Evolutionary conservation across 2,113 vertebrate genomes (phyloP), one percentile per base, ranked within the genome.

Genomic region (Syngnathus scovelli): DNA sequence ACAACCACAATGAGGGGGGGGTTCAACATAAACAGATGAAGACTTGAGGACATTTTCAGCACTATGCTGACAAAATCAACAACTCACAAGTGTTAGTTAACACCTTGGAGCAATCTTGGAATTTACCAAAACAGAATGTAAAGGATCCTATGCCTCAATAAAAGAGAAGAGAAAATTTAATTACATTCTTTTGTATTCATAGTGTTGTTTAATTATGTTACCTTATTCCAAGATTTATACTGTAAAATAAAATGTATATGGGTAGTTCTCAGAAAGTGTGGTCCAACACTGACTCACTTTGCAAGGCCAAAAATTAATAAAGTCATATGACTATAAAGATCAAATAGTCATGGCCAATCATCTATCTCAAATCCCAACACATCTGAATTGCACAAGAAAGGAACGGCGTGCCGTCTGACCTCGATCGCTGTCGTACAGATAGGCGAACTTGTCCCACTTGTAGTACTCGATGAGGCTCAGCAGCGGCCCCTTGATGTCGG

Each of bases 381-480:
- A 66, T 38, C 15, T 61, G 2, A 33, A 33, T 3, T 33, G 27
- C 27, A 33, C 27, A 33, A 65, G 4, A 13, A 27, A 11, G 11
- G 36, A 56, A 16, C 3, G 27, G 1, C 6, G 5, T 6, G 10
- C 12, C 5, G 36, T 23, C 93, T 90, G 89, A 98, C 97, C 97
- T 93, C 97, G 90, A 86, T 99, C 97, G 0, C 96, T 99, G 90
- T 99, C 97, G 39, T 99, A 99, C 61, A 99, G 91, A 87, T 99
- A 99, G 1, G 96, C 97, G 72, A 99, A 99, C 86, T 98, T 98
- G 82, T 96, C 95, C 97, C 97, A 99, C 72, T 98, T 95, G 86
- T 99, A 99, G 90, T 99, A 98, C 74, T 98, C 96, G 0, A 99
- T 98, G 70, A 99, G 92, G 81, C 96, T 98, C 76, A 99, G 95